Percentiles rank a stretch among this genome's conserved stretches.
phyloP scores from a whole-genome alignment of 2,888 invertebrate genomes.

The Enchytraeus crypticus region DNA sequence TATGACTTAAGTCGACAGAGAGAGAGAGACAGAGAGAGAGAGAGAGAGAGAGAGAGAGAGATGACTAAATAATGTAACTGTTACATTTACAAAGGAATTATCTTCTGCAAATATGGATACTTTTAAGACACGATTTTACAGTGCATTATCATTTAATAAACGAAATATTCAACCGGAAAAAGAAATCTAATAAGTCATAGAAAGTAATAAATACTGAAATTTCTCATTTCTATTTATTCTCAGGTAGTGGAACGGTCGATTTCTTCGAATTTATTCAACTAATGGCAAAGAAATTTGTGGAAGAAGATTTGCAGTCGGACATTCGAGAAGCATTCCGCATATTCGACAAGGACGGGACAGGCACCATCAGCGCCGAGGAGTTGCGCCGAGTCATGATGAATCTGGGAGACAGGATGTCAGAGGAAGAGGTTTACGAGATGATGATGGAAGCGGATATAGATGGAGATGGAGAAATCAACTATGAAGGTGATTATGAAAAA shows the following conservation, averaged over 20 bases:
- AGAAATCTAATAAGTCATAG: no score
- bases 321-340: slow-evolving; percentile 16
- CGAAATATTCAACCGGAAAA: no score
- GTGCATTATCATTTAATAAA: no score
- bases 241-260: slow-evolving; percentile 16
- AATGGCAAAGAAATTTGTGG: slow-evolving; percentile 15
- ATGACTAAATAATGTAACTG: no score
- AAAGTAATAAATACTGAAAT: no score
- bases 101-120: no score
- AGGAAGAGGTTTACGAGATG: slow-evolving; percentile 14
- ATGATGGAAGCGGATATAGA: slow-evolving; percentile 14
- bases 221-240: background rate
- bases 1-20: no score
- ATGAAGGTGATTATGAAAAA: slow-evolving; percentile 9
- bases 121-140: no score
- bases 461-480: slow-evolving; percentile 15
- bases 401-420: slow-evolving; percentile 12
- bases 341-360: slow-evolving; percentile 17
- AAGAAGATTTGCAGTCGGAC: slow-evolving; percentile 13
- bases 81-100: no score
- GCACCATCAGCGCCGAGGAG: slow-evolving; percentile 12
- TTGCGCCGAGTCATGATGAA: slow-evolving; percentile 12
- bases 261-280: slow-evolving; percentile 14
- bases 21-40: no score
- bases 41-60: no score